These are phyloP conservation scores for Condylura cristata DNA, from an alignment of 2,113 vertebrate species.

Conservation along the genomic window DNA sequence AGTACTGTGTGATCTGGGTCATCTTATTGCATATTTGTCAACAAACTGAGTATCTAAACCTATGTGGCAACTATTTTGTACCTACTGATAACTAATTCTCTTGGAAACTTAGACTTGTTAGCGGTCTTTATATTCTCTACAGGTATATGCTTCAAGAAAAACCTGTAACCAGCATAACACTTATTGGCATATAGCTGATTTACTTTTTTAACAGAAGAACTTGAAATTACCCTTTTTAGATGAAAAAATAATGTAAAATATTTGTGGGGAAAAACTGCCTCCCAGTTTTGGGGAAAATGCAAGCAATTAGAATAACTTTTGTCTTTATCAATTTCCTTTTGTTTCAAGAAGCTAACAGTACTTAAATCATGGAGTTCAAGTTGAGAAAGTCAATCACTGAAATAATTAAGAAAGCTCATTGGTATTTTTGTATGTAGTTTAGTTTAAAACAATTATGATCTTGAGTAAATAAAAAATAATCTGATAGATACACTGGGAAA, in stretches of 20 bases:
- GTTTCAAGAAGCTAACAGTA: slow-evolving; percentile 6
- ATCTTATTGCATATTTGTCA: slow-evolving; percentile 11
- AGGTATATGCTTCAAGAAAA: neutral
- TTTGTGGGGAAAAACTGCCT: neutral
- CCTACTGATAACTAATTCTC: slow-evolving; percentile 14
- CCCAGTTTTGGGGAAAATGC: slow-evolving; percentile 49
- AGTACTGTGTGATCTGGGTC: neutral
- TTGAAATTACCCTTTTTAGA: slow-evolving; percentile 60
- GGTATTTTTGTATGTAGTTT: neutral
- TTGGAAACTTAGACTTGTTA: slow-evolving; percentile 59
- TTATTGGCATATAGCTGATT: slow-evolving; percentile 28
- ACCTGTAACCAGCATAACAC: neutral
- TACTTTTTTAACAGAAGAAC: slow-evolving; percentile 49
- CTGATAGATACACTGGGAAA: neutral
- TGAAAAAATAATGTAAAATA: slow-evolving; percentile 7
- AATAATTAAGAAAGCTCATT: slow-evolving; percentile 5
- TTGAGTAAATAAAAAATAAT: neutral
- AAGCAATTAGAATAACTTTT: slow-evolving; percentile 56
- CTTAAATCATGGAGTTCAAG: slow-evolving; percentile 9
- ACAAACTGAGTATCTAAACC: slow-evolving; percentile 6
- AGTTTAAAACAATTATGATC: neutral
- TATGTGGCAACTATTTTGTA: neutral
- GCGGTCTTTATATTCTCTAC: neutral
- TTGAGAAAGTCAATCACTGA: slow-evolving; percentile 45
- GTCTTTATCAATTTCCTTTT: slow-evolving; percentile 47